phyloP scores from a whole-genome alignment of 2,113 vertebrate species.

The Eudyptes chrysolophus region DNA sequence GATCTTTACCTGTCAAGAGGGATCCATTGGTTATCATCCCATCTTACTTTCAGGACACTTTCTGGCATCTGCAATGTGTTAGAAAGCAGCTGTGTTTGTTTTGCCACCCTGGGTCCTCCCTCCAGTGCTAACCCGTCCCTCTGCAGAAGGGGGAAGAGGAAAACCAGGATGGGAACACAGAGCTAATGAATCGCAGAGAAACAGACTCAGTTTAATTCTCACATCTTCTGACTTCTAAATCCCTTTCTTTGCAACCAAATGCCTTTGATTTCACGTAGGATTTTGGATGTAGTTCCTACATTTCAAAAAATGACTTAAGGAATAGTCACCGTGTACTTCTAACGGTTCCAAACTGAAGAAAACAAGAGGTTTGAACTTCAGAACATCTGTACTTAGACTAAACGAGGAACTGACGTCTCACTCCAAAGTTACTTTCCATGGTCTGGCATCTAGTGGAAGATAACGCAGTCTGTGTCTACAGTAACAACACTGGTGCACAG shows the following conservation, averaged over 20 bases:
- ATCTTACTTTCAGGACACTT: not conserved
- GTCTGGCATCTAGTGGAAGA: not conserved
- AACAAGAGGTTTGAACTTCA: not conserved
- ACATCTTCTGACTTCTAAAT: not conserved
- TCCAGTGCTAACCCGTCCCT: not conserved
- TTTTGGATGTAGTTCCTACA: not conserved
- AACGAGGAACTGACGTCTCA: not conserved
- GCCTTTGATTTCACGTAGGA: not conserved
- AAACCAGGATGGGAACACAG: not conserved
- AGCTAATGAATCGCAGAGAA: not conserved
- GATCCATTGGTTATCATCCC: not conserved
- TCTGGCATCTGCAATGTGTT: not conserved
- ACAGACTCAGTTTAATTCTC: not conserved
- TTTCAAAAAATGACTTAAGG: not conserved
- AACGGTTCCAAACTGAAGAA: not conserved
- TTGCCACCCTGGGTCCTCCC: not conserved
- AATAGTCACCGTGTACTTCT: not conserved
- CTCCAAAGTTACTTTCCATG: not conserved
- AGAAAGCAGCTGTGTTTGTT: not conserved
- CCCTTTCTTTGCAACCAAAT: not conserved
- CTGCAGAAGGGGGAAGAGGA: not conserved
- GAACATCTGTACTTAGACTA: not conserved
- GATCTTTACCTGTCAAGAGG: not conserved
- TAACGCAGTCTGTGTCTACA: accelerated
- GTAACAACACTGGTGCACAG: not conserved